These are phyloP conservation scores for Cecidostiba fungosa DNA, from an alignment of 2,888 invertebrate genomes.

Conservation along the genomic window DNA sequence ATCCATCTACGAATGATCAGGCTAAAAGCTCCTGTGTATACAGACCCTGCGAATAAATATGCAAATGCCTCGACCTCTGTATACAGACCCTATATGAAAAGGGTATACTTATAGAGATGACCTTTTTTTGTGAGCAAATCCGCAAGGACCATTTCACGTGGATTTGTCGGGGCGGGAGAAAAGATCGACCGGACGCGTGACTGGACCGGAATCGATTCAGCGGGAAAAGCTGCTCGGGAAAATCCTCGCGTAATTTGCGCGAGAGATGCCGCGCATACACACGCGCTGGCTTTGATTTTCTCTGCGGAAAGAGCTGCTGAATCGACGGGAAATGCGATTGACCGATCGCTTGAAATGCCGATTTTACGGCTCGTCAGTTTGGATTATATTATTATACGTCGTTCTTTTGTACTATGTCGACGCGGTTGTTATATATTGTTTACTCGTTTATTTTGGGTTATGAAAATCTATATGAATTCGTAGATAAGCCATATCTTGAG, in stretches of 20 bases:
- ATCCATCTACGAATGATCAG: background rate
- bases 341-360: constrained; percentile 8
- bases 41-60: constrained; percentile 29
- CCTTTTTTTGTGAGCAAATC: constrained; percentile 1
- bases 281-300: background rate
- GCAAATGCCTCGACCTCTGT: constrained; percentile 29
- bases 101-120: background rate
- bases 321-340: background rate
- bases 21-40: constrained; percentile 18
- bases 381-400: background rate
- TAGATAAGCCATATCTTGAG: no score
- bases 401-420: background rate
- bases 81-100: background rate
- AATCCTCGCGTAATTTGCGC: background rate
- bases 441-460: background rate
- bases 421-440: no score
- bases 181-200: background rate
- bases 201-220: background rate
- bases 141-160: background rate
- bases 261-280: background rate
- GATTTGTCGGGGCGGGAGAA: background rate
- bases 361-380: constrained; percentile 23
- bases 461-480: background rate
- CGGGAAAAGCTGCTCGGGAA: background rate
- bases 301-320: background rate